Conservation (phyloP, 92 coral and sea anemone species). For the Isaurus tuberculatus region DNA sequence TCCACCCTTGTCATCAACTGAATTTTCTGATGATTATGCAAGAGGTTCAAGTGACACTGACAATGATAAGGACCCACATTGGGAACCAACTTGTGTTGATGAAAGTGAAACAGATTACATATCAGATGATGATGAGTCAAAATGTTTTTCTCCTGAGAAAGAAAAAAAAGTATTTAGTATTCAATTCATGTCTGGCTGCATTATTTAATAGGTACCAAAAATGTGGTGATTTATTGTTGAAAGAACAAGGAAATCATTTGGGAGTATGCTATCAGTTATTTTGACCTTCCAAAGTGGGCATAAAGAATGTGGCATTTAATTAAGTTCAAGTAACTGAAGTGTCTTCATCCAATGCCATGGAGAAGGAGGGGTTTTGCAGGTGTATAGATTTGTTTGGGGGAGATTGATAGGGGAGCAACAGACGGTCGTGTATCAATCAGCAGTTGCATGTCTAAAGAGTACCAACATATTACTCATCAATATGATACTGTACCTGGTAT, state of each 20-base stretch:
- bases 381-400: slow-evolving; percentile 10
- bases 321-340: slow-evolving; percentile 63
- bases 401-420: slow-evolving; percentile 43
- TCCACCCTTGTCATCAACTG: not conserved
- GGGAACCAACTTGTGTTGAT: not conserved
- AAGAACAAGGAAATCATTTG: slow-evolving; percentile 12
- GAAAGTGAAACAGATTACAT: not conserved
- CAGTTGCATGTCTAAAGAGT: slow-evolving; percentile 48
- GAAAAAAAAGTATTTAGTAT: slow-evolving; percentile 1
- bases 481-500: slow-evolving; percentile 77
- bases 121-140: not conserved
- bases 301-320: slow-evolving; percentile 28
- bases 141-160: not conserved
- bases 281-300: slow-evolving; percentile 24
- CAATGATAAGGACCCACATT: not conserved
- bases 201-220: slow-evolving; percentile 14
- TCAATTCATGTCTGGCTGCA: not conserved
- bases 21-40: not conserved
- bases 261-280: slow-evolving; percentile 28
- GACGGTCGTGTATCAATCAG: slow-evolving; percentile 62
- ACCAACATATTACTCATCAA: slow-evolving; percentile 54
- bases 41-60: not conserved
- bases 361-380: slow-evolving; percentile 55
- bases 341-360: slow-evolving; percentile 65
- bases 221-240: slow-evolving; percentile 13